Evolutionary conservation across 2,888 invertebrate species (phyloP).

Genomic region (Agapostemon virescens): DNA sequence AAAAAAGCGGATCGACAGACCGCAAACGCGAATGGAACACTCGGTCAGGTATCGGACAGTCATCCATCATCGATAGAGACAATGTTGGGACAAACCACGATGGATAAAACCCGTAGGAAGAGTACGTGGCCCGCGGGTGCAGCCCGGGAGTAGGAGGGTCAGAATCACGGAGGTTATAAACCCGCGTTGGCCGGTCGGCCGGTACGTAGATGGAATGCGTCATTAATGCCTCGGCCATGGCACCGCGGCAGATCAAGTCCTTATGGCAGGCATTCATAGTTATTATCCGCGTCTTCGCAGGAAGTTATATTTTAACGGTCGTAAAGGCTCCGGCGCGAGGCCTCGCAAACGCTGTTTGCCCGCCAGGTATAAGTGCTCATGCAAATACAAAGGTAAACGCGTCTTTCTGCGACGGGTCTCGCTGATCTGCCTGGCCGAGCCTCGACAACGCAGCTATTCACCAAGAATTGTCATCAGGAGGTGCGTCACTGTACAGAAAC

Average conservation of each 20-base stretch:
- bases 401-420: constrained; percentile 36
- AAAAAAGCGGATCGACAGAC: no score
- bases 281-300: constrained; percentile 73
- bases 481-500: background rate
- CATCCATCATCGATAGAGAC: constrained; percentile 19
- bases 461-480: background rate
- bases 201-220: constrained; percentile 56
- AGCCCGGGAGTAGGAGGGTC: constrained; percentile 23
- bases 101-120: constrained; percentile 19
- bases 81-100: background rate
- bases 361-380: constrained; percentile 65
- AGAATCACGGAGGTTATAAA: constrained; percentile 47
- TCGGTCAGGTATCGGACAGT: background rate
- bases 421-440: background rate
- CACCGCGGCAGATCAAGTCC: constrained; percentile 68
- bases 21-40: no score
- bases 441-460: background rate
- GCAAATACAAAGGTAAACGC: constrained; percentile 70
- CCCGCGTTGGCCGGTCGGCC: constrained; percentile 14
- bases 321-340: constrained; percentile 62
- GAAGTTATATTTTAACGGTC: constrained; percentile 74
- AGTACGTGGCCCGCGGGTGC: constrained; percentile 2
- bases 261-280: constrained; percentile 70
- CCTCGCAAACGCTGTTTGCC: constrained; percentile 53
- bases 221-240: constrained; percentile 62